Evolutionary conservation across 2,113 vertebrate genomes (phyloP), one percentile per base, ranked within the genome.

Genomic region (Caranx melampygus): DNA sequence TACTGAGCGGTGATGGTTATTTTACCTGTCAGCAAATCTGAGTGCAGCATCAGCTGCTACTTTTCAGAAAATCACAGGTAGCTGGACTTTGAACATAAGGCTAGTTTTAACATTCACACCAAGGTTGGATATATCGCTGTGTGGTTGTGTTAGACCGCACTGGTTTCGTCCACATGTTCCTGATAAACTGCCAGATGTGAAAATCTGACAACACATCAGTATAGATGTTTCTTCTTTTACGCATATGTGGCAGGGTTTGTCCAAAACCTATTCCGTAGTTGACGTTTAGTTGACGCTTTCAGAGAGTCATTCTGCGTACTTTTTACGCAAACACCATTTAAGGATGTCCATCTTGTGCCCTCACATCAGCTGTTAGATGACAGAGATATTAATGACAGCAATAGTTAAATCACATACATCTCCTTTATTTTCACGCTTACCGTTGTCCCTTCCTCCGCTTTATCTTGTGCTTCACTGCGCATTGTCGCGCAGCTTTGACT

Each of bases 401-500:
- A 18, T 18, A 49, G 3, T 7, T 49, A 42, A 42, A 10, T 42
- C 11, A 42, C 47, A 18, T 15, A 3, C 16, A 6, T 49, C 13
- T 49, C 18, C 5, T 18, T 49, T 49, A 2, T 49, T 49, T 49
- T 45, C 8, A 8, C 6, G 26, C 26, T 26, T 37, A 2, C 11
- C 8, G 2, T 42, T 7, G 2, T 10, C 40, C 40, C 40, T 10
- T 10, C 14, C 13, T 6, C 20, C 9, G 2, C 20, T 54, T 3
- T 54, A 10, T 33, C 0, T 14, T 21, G 3, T 1, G 2, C 33
- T 16, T 34, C 16, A 33, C 69, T 76, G 82, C 82, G 44, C 63
- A 37, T 71, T 21, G 4, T 10, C 1, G 68, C 84, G 86, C 87
- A 92, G 59, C 42, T 65, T 65, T 82, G 79, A 81, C 18, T 15